A percentile compares a stretch with the other conserved stretches of the same genome.
These are phyloP conservation scores for Lordiphosa andalusiaca DNA, from an alignment of 2,888 invertebrate genomes.

Conservation along the genomic window DNA sequence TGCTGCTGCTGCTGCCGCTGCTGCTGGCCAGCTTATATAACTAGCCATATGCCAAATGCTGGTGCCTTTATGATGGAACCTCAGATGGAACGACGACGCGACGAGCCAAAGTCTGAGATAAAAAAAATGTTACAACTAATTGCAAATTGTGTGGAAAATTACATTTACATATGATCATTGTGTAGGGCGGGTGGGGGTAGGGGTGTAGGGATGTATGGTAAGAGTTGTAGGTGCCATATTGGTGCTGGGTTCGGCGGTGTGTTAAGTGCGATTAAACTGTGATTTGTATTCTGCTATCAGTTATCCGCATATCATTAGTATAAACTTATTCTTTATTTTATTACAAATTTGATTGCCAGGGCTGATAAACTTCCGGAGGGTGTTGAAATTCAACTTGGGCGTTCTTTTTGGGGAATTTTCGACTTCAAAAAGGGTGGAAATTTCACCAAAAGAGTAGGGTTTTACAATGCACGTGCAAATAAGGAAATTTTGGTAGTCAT, in stretches of 20 bases:
- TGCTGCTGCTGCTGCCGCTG: conserved; percentile 10
- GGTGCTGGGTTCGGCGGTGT: not conserved
- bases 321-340: too few species aligned
- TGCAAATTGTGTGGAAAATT: conserved; percentile 74
- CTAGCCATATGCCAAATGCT: conserved; percentile 36
- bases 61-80: conserved; percentile 65
- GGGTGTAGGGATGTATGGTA: too few species aligned
- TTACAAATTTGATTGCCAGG: too few species aligned
- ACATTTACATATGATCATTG: conserved; percentile 56
- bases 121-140: conserved; percentile 62
- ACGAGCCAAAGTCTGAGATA: conserved; percentile 31
- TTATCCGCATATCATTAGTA: not conserved
- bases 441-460: too few species aligned
- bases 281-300: not conserved
- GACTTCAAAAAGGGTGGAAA: too few species aligned
- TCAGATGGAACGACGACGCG: conserved; percentile 5
- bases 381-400: too few species aligned
- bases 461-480: too few species aligned
- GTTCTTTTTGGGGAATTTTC: too few species aligned
- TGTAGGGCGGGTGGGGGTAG: not conserved
- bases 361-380: too few species aligned
- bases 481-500: too few species aligned
- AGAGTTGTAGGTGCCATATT: not conserved
- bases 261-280: conserved; percentile 1
- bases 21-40: conserved; percentile 49